A percentile compares a stretch with the other conserved stretches of the same genome.
These are phyloP conservation scores for Ceratina calcarata DNA, from an alignment of 1,140 invertebrate species.

Conservation along the genomic window DNA sequence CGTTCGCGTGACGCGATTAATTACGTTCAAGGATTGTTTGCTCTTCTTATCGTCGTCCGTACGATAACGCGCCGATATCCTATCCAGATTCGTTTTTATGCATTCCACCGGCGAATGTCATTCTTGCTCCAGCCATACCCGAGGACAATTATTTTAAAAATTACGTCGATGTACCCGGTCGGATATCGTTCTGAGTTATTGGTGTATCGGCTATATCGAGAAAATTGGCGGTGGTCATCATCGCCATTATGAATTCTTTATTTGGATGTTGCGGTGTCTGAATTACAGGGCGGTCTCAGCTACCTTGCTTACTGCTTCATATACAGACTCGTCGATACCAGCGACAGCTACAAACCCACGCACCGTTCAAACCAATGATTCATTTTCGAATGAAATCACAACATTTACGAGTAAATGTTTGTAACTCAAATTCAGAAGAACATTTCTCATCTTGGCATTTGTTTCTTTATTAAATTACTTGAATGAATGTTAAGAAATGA, in stretches of 20 bases:
- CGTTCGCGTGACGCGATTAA: slow-evolving; percentile 38
- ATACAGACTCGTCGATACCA: slow-evolving; percentile 61
- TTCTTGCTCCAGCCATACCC: slow-evolving; percentile 17
- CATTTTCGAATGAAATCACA: neutral
- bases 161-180: slow-evolving; percentile 34
- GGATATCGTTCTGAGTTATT: slow-evolving; percentile 71
- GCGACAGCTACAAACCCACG: slow-evolving; percentile 52
- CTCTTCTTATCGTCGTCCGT: neutral
- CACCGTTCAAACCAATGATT: slow-evolving; percentile 17
- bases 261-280: slow-evolving; percentile 77
- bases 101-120: neutral
- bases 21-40: slow-evolving; percentile 15
- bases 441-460: too few species aligned
- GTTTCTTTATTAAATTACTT: too few species aligned
- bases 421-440: too few species aligned
- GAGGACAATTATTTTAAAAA: slow-evolving; percentile 58
- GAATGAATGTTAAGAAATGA: too few species aligned
- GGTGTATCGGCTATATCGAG: slow-evolving; percentile 75
- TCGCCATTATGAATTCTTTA: slow-evolving; percentile 81
- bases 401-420: too few species aligned
- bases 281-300: slow-evolving; percentile 79
- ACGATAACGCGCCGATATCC: neutral
- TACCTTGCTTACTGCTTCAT: slow-evolving; percentile 80
- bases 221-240: slow-evolving; percentile 78
- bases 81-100: neutral